phyloP scores from a whole-genome alignment of 2,888 invertebrate genomes.

The Blera fallax region DNA sequence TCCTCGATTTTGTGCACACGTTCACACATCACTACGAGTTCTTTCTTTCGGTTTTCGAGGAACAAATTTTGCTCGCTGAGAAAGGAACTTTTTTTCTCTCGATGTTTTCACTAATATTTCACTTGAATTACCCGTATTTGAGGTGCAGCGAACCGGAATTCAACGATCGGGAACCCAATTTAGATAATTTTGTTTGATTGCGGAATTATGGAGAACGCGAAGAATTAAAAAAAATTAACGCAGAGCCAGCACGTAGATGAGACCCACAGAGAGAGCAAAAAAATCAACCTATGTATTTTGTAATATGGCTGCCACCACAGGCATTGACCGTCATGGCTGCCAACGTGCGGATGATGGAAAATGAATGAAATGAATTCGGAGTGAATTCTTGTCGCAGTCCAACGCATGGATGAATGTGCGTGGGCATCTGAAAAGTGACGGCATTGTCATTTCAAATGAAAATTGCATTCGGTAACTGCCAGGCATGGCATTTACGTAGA shows the following conservation, averaged over 20 bases:
- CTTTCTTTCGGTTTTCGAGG: constrained; percentile 35
- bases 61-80: constrained; percentile 9
- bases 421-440: not conserved
- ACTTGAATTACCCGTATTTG: constrained; percentile 63
- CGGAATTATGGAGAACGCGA: constrained; percentile 55
- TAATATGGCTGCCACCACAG: constrained; percentile 74
- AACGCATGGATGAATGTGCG: not conserved
- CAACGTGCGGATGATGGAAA: constrained; percentile 34
- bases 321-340: constrained; percentile 72
- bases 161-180: constrained; percentile 29
- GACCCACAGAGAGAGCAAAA: constrained; percentile 73
- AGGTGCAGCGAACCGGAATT: constrained; percentile 57
- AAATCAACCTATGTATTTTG: constrained; percentile 71
- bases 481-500: not conserved
- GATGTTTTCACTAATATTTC: constrained; percentile 56
- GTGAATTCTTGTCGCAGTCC: constrained; percentile 6
- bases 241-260: constrained; percentile 65
- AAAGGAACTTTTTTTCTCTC: constrained; percentile 41
- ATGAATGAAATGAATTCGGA: not conserved
- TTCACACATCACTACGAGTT: constrained; percentile 46
- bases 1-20: constrained; percentile 29
- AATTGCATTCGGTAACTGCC: not conserved
- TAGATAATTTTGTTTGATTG: constrained; percentile 34
- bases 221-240: constrained; percentile 66
- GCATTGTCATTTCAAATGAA: not conserved